Percentiles rank a stretch among this genome's conserved stretches.
Conservation (phyloP, 1,140 invertebrate species). For the Macrocentrus cingulum region DNA sequence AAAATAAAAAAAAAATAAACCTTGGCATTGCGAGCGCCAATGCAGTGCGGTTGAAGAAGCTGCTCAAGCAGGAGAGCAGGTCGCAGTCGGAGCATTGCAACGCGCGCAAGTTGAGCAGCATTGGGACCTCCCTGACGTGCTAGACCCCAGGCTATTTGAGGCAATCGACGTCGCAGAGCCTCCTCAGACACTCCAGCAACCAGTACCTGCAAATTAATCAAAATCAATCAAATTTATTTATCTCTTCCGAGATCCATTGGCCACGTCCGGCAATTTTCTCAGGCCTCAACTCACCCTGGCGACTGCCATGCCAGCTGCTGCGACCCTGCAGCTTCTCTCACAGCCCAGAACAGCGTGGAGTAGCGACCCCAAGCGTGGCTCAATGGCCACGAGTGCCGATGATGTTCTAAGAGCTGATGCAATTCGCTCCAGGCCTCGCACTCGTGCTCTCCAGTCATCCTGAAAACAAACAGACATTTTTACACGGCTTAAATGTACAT, state of each 20-base stretch:
- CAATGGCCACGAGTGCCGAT: slow-evolving; percentile 57
- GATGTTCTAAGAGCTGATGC: slow-evolving; percentile 59
- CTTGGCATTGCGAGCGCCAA: slow-evolving; percentile 67
- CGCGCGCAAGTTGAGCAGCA: slow-evolving; percentile 63
- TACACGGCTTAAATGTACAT: slow-evolving; percentile 8
- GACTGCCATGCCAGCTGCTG: slow-evolving; percentile 62
- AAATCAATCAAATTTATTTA: too few relatives aligned
- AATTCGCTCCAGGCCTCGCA: slow-evolving; percentile 62
- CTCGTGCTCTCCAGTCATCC: slow-evolving; percentile 63
- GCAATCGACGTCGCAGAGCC: slow-evolving; percentile 51
- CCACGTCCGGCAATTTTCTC: too few relatives aligned
- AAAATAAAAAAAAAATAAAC: slow-evolving; percentile 38
- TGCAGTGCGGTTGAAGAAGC: slow-evolving; percentile 65
- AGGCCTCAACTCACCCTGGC: slow-evolving; percentile 43
- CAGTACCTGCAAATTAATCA: slow-evolving; percentile 48
- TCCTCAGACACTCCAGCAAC: slow-evolving; percentile 48
- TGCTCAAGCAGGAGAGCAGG: slow-evolving; percentile 66
- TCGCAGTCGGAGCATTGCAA: slow-evolving; percentile 67
- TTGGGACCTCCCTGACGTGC: slow-evolving; percentile 64
- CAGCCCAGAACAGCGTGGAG: slow-evolving; percentile 64
- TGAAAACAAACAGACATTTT: slow-evolving; percentile 29
- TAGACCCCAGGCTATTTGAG: slow-evolving; percentile 61
- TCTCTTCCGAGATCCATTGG: too few relatives aligned
- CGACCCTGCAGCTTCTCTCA: slow-evolving; percentile 65
- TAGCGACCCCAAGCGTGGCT: slow-evolving; percentile 66